Conservation (phyloP, 2,113 vertebrate species). For the Cheilinus undulatus region DNA sequence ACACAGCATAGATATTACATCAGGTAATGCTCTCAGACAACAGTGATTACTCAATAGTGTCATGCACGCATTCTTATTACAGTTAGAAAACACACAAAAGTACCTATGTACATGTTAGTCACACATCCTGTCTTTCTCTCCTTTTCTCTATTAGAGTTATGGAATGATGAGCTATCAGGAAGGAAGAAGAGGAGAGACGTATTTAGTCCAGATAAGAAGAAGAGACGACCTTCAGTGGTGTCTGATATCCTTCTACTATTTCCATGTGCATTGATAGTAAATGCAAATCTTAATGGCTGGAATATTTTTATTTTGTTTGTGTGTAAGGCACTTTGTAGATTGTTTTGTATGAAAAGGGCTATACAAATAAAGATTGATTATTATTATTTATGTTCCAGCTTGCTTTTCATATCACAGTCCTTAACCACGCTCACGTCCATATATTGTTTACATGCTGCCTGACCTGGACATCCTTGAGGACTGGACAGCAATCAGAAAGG, state of each 20-base stretch:
- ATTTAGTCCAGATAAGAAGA: conserved; percentile 96
- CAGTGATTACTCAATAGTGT: background rate
- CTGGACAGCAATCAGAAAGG: conserved; percentile 98
- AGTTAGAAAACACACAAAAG: background rate
- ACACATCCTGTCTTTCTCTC: background rate
- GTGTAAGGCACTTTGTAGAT: too few species aligned
- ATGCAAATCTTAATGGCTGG: background rate
- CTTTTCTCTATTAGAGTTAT: conserved; percentile 85
- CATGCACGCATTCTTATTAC: background rate
- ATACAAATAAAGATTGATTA: too few species aligned
- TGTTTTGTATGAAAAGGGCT: too few species aligned
- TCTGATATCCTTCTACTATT: conserved; percentile 92
- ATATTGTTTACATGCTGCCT: conserved; percentile 98
- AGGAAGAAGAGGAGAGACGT: conserved; percentile 94
- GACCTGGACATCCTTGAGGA: conserved; percentile 97
- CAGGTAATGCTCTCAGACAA: conserved; percentile 77
- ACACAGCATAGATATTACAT: conserved; percentile 96
- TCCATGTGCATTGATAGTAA: background rate
- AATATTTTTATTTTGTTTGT: too few species aligned
- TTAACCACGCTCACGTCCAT: conserved; percentile 89
- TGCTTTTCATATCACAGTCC: conserved; percentile 52
- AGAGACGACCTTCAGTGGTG: conserved; percentile 90
- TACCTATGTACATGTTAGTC: background rate
- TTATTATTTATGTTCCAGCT: too few species aligned
- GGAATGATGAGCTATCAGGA: conserved; percentile 94